Base-by-base conservation (phyloP, 2,888 invertebrate species). In the Lasioglossum morio region DNA sequence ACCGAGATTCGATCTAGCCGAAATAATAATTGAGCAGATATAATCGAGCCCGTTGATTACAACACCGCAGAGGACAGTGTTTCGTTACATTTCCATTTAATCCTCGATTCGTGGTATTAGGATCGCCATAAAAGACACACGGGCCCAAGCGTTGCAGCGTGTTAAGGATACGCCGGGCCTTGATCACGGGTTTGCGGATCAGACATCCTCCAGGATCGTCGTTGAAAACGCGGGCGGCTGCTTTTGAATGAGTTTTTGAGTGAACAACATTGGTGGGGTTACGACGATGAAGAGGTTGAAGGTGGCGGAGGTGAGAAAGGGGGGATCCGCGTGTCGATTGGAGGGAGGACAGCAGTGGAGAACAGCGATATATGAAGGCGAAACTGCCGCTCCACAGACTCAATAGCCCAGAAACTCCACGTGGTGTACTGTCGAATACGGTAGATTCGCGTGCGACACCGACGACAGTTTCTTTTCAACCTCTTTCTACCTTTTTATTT, bases 351-450 rank as follows among this genome's bases (percentile, higher is more conserved):
- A 81, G 86, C 89, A 87, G 92, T 88, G 92, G 89, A 86, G 92
- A 92, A 91, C 91, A 90, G 88, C 94, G 93, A 94, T 94, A 94
- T 94, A 94, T 94, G 94, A 94, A 94, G 92, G 94, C 93, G 94
- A 94, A 94, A 93, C 93, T 89, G 90, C 92, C 93, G 92, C 92
- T 88, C 92, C 91, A 92, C 93, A 92, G 94, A 93, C 93, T 94
- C 94, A 93, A 94, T 94, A 94, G 94, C 92, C 92, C 94, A 93
- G 90, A 90, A 91, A 87, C 86, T 87, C 79, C 88, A 88, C 88
- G 87, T 91, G 90, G 81, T 86, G 88, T 82, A 72, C 72, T 80
- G 74, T 87, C 82, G 80, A 82, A 81, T 57, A 86, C 81, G 81
- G 76, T 82, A 76, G 63, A 66, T 77, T 85, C 81, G 82, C 70